phyloP scores from a whole-genome alignment of 2,888 invertebrate genomes.

The Pilophorus perplexus region DNA sequence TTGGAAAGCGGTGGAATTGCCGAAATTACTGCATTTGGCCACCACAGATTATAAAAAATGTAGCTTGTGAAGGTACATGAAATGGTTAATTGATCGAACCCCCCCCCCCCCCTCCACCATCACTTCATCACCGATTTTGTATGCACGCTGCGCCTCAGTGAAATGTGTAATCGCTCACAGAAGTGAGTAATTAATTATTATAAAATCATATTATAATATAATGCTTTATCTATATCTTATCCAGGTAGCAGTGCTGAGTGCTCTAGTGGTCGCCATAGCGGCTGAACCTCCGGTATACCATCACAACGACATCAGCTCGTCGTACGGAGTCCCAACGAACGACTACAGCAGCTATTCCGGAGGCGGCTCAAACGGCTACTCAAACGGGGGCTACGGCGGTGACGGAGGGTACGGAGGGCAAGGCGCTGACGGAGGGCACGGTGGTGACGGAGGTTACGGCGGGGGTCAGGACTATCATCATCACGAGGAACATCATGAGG shows the following conservation, averaged over 20 bases:
- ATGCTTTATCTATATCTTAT: too few relatives aligned
- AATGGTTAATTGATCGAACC: too few relatives aligned
- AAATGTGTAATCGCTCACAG: too few relatives aligned
- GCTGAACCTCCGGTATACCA: constrained; percentile 32
- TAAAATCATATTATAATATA: too few relatives aligned
- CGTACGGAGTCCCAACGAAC: constrained; percentile 18
- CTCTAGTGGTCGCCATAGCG: constrained; percentile 10
- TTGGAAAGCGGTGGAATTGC: too few relatives aligned
- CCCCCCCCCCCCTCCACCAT: too few relatives aligned
- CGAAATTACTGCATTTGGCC: too few relatives aligned
- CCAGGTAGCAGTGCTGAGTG: constrained; percentile 19
- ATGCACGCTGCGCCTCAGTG: too few relatives aligned
- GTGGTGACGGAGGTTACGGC: constrained; percentile 8
- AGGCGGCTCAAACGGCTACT: constrained; percentile 20
- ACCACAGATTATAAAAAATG: too few relatives aligned
- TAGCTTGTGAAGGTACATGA: too few relatives aligned
- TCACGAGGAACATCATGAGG: constrained; percentile 34
- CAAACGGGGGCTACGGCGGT: background rate
- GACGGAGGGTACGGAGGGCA: constrained; percentile 10
- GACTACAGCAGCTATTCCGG: constrained; percentile 4
- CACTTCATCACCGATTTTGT: too few relatives aligned
- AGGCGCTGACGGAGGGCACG: background rate
- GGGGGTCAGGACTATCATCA: constrained; percentile 1
- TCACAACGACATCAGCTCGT: constrained; percentile 18
- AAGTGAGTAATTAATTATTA: too few relatives aligned